Evolutionary conservation across 2,113 vertebrate genomes (phyloP).

Genomic region (Cynocephalus volans): DNA sequence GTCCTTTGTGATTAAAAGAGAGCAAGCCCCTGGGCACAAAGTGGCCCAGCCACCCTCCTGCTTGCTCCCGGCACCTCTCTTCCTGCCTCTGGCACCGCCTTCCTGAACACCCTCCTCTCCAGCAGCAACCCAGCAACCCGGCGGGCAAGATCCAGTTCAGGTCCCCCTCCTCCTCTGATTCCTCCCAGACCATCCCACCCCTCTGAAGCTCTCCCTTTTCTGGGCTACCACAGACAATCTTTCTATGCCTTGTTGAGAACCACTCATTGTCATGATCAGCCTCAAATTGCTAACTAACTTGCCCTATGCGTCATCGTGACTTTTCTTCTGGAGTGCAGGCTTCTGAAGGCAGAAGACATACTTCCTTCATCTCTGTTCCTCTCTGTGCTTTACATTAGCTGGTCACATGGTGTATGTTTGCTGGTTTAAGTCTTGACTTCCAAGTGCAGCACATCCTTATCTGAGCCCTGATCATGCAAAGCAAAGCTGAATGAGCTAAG

Average conservation of each 20-base stretch:
- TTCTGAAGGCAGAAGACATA: not conserved
- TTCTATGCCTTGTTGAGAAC: not conserved
- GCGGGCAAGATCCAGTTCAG: not conserved
- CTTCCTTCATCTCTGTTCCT: not conserved
- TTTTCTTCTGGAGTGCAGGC: not conserved
- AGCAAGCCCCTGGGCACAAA: not conserved
- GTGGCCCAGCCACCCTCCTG: not conserved
- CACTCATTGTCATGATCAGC: not conserved
- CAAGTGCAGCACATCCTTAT: not conserved
- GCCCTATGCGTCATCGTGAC: not conserved
- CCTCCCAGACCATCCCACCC: not conserved
- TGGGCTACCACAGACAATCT: not conserved
- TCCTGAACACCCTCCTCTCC: not conserved
- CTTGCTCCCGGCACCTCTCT: rapidly evolving
- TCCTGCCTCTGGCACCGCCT: not conserved
- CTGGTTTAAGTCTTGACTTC: conserved; percentile 40
- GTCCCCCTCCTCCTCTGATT: not conserved
- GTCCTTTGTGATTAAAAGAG: not conserved
- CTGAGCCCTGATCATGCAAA: conserved; percentile 3
- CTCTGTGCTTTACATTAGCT: not conserved
- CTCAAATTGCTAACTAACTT: not conserved
- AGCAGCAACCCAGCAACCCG: not conserved
- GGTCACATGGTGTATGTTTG: not conserved
- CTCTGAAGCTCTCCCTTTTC: not conserved
- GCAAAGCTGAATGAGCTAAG: not conserved